Percentiles rank a stretch among this genome's conserved stretches.
phyloP scores from a whole-genome alignment of 2,888 invertebrate species.

The Hydrotaea cyrtoneurina region DNA sequence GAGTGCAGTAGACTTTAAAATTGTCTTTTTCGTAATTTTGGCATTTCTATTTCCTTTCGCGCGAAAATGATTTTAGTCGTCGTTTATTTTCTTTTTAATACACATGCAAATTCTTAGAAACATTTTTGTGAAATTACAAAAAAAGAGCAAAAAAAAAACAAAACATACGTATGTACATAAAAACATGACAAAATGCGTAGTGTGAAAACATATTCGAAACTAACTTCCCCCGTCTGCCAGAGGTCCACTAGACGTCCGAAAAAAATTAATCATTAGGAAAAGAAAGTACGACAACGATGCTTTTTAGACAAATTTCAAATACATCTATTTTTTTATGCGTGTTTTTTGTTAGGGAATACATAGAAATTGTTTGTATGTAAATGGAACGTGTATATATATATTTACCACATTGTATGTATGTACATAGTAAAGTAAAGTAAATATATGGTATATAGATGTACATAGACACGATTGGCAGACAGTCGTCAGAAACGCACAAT shows the following conservation, averaged over 20 bases:
- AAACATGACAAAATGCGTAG: slow-evolving; percentile 1
- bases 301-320: neutral
- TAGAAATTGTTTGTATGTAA: no score
- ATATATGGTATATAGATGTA: slow-evolving; percentile 10
- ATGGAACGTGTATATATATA: slow-evolving; percentile 13
- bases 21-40: slow-evolving; percentile 37
- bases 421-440: neutral
- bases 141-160: neutral
- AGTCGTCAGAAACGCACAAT: slow-evolving; percentile 64
- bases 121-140: slow-evolving; percentile 18
- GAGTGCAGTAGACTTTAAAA: slow-evolving; percentile 43
- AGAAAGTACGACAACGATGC: neutral
- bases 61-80: slow-evolving; percentile 21
- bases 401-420: neutral
- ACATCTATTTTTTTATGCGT: neutral
- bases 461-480: slow-evolving; percentile 55
- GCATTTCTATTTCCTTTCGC: slow-evolving; percentile 35
- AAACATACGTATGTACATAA: no score
- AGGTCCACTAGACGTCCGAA: no score
- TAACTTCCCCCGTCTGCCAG: neutral
- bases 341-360: neutral
- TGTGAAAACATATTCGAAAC: slow-evolving; percentile 7
- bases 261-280: slow-evolving; percentile 24
- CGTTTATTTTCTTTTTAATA: neutral
- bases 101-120: slow-evolving; percentile 10